Evolutionary conservation across 2,797 vertebrate genomes (phyloP).

Genomic region (Enteromius trimaculatus): DNA sequence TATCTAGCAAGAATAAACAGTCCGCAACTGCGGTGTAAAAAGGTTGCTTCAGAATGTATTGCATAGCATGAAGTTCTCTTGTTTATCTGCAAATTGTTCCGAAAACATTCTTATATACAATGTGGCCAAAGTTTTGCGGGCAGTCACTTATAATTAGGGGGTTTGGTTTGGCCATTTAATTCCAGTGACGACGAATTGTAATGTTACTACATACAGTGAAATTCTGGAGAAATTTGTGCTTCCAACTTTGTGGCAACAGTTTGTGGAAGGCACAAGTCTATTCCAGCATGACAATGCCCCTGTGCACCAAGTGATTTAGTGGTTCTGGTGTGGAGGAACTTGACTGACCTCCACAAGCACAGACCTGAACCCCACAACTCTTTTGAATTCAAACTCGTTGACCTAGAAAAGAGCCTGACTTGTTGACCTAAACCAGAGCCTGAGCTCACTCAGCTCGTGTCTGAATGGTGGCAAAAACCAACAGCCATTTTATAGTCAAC

Average conservation of each 20-base stretch:
- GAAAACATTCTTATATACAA: slow-evolving; percentile 3
- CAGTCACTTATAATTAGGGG: slow-evolving; percentile 7
- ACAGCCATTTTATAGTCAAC: not conserved
- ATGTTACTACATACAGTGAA: not conserved
- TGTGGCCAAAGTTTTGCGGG: slow-evolving; percentile 14
- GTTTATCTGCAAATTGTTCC: slow-evolving; percentile 36
- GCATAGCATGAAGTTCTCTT: slow-evolving; percentile 5
- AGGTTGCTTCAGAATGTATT: slow-evolving; percentile 8
- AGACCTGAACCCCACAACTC: slow-evolving; percentile 27
- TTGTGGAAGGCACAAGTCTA: not conserved
- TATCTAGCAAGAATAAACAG: slow-evolving; percentile 9
- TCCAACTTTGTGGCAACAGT: slow-evolving; percentile 3
- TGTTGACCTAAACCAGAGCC: not conserved
- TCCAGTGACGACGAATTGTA: slow-evolving; percentile 9
- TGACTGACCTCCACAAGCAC: slow-evolving; percentile 10
- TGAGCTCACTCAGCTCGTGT: not conserved
- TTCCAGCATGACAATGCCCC: slow-evolving; percentile 9
- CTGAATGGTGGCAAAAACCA: not conserved
- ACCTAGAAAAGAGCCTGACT: not conserved
- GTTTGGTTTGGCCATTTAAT: slow-evolving; percentile 9
- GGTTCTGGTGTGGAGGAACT: slow-evolving; percentile 2
- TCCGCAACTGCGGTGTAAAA: not conserved
- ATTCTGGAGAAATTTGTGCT: not conserved
- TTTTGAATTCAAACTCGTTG: slow-evolving; percentile 1
- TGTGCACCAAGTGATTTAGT: not conserved